Evolutionary conservation across 2,888 invertebrate genomes (phyloP).

Genomic region (Aphodius granarius): DNA sequence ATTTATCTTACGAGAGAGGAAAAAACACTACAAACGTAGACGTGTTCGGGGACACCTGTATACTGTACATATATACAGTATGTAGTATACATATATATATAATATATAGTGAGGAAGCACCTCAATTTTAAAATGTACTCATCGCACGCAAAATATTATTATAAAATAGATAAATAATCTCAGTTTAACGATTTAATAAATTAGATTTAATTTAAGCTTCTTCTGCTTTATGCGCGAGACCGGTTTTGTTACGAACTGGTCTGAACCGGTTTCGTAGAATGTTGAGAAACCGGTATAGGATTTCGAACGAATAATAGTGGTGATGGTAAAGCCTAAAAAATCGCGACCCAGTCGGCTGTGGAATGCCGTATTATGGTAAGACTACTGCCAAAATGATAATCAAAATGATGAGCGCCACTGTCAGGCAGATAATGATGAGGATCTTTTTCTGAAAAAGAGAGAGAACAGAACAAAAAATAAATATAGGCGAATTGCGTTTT

Average conservation of each 20-base stretch:
- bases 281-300: neutral
- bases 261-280: neutral
- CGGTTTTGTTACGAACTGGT: neutral
- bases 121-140: slow-evolving; percentile 17
- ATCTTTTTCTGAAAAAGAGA: slow-evolving; percentile 84
- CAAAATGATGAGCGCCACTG: slow-evolving; percentile 75
- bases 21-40: neutral
- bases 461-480: slow-evolving; percentile 58
- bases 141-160: slow-evolving; percentile 22
- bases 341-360: neutral
- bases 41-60: neutral
- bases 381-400: slow-evolving; percentile 66
- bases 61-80: neutral
- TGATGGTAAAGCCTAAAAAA: neutral
- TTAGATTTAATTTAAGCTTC: slow-evolving; percentile 12
- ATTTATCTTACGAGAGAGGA: neutral
- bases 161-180: slow-evolving; percentile 25
- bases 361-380: slow-evolving; percentile 13
- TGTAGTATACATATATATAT: no score
- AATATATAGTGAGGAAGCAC: no score
- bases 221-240: neutral
- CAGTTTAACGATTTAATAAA: slow-evolving; percentile 1
- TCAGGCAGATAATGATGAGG: slow-evolving; percentile 84
- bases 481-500: slow-evolving; percentile 46
- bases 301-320: neutral